A percentile compares a stretch with the other conserved stretches of the same genome.
Evolutionary conservation across 37 sponge, comb jelly and placozoan species (phyloP).

Genomic region (Ephydatia muelleri): DNA sequence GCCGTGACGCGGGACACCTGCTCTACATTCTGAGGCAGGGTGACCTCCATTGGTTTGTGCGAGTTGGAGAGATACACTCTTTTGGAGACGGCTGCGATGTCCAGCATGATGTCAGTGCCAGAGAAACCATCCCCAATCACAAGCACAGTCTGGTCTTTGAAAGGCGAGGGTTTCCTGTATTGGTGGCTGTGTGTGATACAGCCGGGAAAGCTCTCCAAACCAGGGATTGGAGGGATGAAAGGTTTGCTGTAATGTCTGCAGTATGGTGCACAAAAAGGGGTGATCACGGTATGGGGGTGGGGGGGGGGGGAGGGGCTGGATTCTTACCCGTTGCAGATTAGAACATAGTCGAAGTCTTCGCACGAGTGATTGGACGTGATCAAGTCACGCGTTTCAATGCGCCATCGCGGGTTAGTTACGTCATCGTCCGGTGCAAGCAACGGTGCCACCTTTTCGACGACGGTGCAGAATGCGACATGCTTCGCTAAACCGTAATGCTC

Average conservation of each 20-base stretch:
- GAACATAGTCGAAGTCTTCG: slow-evolving; percentile 60
- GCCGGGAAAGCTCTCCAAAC: slow-evolving; percentile 57
- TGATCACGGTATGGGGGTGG: not conserved
- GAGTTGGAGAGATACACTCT: slow-evolving; percentile 39
- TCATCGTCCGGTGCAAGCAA: not conserved
- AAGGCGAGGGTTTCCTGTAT: slow-evolving; percentile 63
- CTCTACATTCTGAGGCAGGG: slow-evolving; percentile 51
- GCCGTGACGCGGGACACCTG: slow-evolving; percentile 25
- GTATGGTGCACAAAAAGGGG: not conserved
- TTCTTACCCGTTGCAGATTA: slow-evolving; percentile 88
- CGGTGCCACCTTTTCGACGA: slow-evolving; percentile 51
- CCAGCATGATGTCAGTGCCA: slow-evolving; percentile 68
- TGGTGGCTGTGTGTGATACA: slow-evolving; percentile 61
- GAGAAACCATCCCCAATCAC: slow-evolving; percentile 71
- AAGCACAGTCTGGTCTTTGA: slow-evolving; percentile 50
- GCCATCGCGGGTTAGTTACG: slow-evolving; percentile 27
- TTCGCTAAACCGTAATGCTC: slow-evolving; percentile 44
- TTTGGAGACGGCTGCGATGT: slow-evolving; percentile 40
- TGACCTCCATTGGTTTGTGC: not conserved
- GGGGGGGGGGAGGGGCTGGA: not conserved
- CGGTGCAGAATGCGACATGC: slow-evolving; percentile 51
- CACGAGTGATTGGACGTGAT: not conserved
- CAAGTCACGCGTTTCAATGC: slow-evolving; percentile 25
- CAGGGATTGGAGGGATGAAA: slow-evolving; percentile 28
- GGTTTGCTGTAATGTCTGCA: slow-evolving; percentile 73